Evolutionary conservation across 2,797 vertebrate species (phyloP).

Genomic region (Characodon lateralis): DNA sequence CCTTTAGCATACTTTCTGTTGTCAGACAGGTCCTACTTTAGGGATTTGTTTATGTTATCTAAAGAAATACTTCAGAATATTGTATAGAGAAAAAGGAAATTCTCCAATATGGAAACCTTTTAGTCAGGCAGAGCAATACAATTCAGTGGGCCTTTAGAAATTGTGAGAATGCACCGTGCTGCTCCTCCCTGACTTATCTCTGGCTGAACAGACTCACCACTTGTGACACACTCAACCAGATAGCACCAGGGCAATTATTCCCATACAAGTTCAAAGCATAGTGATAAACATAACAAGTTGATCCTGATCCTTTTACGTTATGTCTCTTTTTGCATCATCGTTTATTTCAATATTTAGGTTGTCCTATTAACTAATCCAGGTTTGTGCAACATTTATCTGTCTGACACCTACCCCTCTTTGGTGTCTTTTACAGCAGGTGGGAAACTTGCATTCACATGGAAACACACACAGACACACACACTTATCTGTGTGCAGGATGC

Average conservation of each 20-base stretch:
- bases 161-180: not conserved
- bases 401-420: not conserved
- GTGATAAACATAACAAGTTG: constrained; percentile 21
- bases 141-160: constrained; percentile 12
- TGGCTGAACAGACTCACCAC: constrained; percentile 7
- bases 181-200: constrained; percentile 29
- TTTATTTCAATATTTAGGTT: not conserved
- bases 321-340: not conserved
- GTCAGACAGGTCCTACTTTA: too few species aligned
- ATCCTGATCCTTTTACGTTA: not conserved
- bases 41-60: too few species aligned
- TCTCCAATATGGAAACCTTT: not conserved
- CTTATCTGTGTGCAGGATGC: not conserved
- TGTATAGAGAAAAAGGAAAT: not conserved
- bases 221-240: constrained; percentile 17
- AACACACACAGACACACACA: not conserved
- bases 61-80: too few species aligned
- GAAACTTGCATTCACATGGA: not conserved
- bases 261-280: constrained; percentile 9
- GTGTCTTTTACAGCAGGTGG: constrained; percentile 1
- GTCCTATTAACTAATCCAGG: constrained; percentile 5
- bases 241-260: constrained; percentile 33
- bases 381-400: not conserved
- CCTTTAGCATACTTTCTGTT: too few species aligned
- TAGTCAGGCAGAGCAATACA: constrained; percentile 12